Conservation (phyloP, 1,140 invertebrate species). For the Heliothis virescens region DNA sequence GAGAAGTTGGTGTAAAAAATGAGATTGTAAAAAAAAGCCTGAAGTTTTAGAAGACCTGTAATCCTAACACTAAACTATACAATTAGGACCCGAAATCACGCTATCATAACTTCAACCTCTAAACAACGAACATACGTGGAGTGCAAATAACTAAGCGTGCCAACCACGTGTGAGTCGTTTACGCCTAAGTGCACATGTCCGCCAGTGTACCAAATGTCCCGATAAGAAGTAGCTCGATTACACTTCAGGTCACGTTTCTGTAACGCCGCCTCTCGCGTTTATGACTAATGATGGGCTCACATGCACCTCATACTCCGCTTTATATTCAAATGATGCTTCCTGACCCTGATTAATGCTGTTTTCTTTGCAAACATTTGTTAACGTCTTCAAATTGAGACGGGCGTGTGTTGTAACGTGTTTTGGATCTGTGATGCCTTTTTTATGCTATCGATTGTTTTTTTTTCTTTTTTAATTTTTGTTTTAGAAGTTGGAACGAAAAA, state of each 20-base stretch:
- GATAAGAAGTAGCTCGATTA: slow-evolving; percentile 56
- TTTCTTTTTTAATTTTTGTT: not conserved
- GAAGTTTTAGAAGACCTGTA: too few species aligned
- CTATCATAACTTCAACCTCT: too few species aligned
- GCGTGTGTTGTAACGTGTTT: slow-evolving; percentile 46
- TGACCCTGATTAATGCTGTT: slow-evolving; percentile 80
- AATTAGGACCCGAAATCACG: too few species aligned
- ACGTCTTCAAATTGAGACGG: slow-evolving; percentile 61
- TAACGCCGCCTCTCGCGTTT: slow-evolving; percentile 59
- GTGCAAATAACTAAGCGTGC: not conserved
- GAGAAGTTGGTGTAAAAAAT: too few species aligned
- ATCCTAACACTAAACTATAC: too few species aligned
- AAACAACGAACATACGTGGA: not conserved
- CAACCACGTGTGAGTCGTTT: slow-evolving; percentile 50
- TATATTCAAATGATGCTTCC: slow-evolving; percentile 83
- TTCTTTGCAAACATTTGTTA: slow-evolving; percentile 74
- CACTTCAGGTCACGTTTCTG: slow-evolving; percentile 70
- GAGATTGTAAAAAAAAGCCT: too few species aligned
- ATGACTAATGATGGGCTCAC: slow-evolving; percentile 82
- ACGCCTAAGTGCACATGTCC: slow-evolving; percentile 63
- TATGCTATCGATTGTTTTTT: not conserved
- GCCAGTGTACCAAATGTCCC: slow-evolving; percentile 25
- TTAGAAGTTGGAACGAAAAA: not conserved
- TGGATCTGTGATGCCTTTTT: not conserved
- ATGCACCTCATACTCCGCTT: slow-evolving; percentile 71